Conservation (phyloP, 1,140 invertebrate species). For the Drosophila neocordata region DNA sequence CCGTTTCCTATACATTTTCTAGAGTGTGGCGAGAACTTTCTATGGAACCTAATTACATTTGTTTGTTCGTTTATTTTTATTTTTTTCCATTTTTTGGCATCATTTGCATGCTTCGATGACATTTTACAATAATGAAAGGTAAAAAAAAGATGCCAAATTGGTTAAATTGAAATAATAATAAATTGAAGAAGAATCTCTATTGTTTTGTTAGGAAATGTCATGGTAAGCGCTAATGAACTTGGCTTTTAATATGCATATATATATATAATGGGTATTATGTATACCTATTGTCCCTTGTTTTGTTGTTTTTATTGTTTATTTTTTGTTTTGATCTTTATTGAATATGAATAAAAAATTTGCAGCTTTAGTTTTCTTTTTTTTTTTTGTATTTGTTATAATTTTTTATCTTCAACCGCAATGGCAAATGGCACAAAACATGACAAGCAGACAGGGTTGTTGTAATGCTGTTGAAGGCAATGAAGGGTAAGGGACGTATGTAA, state of each 20-base stretch:
- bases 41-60: constrained; percentile 5
- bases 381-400: too few relatives aligned
- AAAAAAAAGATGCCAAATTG: not conserved
- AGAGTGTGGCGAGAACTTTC: not conserved
- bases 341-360: not conserved
- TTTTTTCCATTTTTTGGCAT: too few relatives aligned
- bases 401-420: not conserved
- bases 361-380: not conserved
- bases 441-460: not conserved
- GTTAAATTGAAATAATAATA: too few relatives aligned
- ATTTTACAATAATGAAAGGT: not conserved
- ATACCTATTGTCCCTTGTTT: not conserved
- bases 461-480: too few relatives aligned
- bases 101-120: constrained; percentile 5
- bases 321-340: not conserved
- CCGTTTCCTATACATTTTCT: not conserved
- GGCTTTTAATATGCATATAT: not conserved
- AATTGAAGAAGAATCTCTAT: not conserved
- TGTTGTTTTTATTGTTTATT: not conserved
- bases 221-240: constrained; percentile 6
- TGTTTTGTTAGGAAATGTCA: constrained; percentile 1
- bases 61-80: too few relatives aligned
- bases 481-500: too few relatives aligned
- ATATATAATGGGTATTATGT: not conserved
- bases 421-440: constrained; percentile 1